These are phyloP conservation scores for Origma solitaria DNA, from an alignment of 2,113 vertebrate species.

Conservation along the genomic window DNA sequence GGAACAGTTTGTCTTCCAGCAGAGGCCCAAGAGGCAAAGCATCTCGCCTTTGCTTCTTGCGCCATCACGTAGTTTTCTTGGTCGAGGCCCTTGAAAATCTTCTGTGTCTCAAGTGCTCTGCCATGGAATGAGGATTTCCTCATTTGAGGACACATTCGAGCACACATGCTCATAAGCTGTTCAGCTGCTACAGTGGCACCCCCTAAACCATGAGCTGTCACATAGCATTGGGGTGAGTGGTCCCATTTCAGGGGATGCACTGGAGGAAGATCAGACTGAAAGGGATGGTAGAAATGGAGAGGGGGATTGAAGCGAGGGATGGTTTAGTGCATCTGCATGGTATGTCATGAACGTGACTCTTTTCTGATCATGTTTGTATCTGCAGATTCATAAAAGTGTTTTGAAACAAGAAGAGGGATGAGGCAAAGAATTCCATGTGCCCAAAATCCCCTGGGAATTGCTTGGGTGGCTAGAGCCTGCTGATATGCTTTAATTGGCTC, in stretches of 20 bases:
- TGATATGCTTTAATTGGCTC: background rate
- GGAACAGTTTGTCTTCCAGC: background rate
- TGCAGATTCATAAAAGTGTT: background rate
- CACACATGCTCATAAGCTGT: background rate
- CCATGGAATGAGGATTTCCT: background rate
- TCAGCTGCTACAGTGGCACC: background rate
- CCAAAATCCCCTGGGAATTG: background rate
- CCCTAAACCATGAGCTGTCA: background rate
- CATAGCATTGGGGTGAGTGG: background rate
- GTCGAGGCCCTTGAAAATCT: background rate
- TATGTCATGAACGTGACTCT: background rate
- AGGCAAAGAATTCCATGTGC: background rate
- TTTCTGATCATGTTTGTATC: background rate
- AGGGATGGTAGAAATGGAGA: background rate
- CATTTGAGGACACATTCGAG: too few species aligned
- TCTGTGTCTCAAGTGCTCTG: background rate
- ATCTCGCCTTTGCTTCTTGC: background rate
- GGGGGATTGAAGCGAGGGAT: fast-evolving
- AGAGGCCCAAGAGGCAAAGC: background rate
- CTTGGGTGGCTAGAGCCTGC: background rate
- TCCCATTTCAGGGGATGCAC: background rate
- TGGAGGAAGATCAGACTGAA: background rate
- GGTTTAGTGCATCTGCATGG: background rate
- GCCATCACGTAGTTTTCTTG: fast-evolving
- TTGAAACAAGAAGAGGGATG: background rate